These are phyloP conservation scores for Paratilapia polleni DNA, from an alignment of 2,113 vertebrate genomes.

Conservation along the genomic window DNA sequence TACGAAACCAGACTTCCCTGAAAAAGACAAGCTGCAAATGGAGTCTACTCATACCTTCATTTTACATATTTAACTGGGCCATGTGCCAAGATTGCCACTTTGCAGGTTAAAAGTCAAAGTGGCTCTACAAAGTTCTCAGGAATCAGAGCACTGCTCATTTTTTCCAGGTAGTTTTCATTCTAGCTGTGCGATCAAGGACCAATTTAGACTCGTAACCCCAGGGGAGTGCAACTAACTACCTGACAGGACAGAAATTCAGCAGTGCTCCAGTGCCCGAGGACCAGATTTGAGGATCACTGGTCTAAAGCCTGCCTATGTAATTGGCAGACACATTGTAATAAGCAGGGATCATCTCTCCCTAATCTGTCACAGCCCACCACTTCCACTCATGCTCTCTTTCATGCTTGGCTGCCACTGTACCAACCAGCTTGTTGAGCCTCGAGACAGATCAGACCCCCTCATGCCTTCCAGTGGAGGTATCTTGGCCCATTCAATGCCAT, in stretches of 20 bases:
- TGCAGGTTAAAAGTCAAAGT: slow-evolving; percentile 30
- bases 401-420: slow-evolving; percentile 52
- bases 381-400: slow-evolving; percentile 54
- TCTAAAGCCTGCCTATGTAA: slow-evolving; percentile 66
- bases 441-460: slow-evolving; percentile 27
- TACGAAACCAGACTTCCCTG: background rate
- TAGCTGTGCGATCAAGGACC: slow-evolving; percentile 42
- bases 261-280: slow-evolving; percentile 39
- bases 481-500: slow-evolving; percentile 2
- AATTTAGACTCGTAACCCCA: slow-evolving; percentile 31
- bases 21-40: background rate
- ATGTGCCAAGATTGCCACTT: slow-evolving; percentile 21
- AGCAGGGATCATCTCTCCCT: slow-evolving; percentile 70
- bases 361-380: slow-evolving; percentile 72
- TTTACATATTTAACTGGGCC: slow-evolving; percentile 9
- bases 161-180: slow-evolving; percentile 37
- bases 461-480: slow-evolving; percentile 31
- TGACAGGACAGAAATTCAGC: slow-evolving; percentile 48
- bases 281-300: slow-evolving; percentile 58
- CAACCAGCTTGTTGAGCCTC: slow-evolving; percentile 25
- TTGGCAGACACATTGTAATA: slow-evolving; percentile 73
- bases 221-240: slow-evolving; percentile 60
- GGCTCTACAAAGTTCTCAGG: slow-evolving; percentile 33
- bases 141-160: slow-evolving; percentile 18
- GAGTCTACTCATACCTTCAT: background rate